These are phyloP conservation scores for Diploptera punctata DNA, from an alignment of 2,888 invertebrate species.

Conservation along the genomic window DNA sequence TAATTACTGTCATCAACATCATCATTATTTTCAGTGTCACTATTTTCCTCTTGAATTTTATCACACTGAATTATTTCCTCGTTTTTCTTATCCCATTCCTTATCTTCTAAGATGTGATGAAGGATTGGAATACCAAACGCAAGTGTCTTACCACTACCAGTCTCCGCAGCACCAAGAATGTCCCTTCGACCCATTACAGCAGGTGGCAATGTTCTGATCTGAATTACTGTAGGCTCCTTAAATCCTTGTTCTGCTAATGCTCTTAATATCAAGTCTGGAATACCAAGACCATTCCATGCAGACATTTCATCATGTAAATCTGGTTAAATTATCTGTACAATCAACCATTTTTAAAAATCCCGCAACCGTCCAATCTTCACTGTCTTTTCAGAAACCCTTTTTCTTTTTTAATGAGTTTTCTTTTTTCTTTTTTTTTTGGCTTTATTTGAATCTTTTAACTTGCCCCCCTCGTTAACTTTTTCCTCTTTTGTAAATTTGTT, in stretches of 20 bases:
- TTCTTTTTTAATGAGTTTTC: too few relatives aligned
- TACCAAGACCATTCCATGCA: conserved; percentile 71
- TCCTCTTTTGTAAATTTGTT: too few relatives aligned
- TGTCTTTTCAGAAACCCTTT: background rate
- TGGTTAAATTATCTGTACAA: too few relatives aligned
- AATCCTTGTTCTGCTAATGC: conserved; percentile 81
- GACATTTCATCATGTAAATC: conserved; percentile 60
- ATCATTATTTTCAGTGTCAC: background rate
- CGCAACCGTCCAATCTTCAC: too few relatives aligned
- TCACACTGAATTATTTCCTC: background rate
- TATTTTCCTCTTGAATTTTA: background rate
- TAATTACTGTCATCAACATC: conserved; percentile 52
- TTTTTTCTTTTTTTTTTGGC: too few relatives aligned
- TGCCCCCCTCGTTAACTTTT: too few relatives aligned
- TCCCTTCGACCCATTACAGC: conserved; percentile 89
- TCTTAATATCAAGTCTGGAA: conserved; percentile 72
- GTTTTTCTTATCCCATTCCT: background rate
- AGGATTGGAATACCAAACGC: conserved; percentile 97
- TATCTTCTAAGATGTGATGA: conserved; percentile 73
- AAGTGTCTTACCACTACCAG: conserved; percentile 98
- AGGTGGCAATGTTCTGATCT: conserved; percentile 75
- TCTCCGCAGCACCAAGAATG: conserved; percentile 98
- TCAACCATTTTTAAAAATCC: too few relatives aligned
- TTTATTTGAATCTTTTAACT: too few relatives aligned
- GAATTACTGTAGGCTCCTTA: conserved; percentile 86